Conservation (phyloP, 2,888 invertebrate species). For the Lissocephala sabroskyi region DNA sequence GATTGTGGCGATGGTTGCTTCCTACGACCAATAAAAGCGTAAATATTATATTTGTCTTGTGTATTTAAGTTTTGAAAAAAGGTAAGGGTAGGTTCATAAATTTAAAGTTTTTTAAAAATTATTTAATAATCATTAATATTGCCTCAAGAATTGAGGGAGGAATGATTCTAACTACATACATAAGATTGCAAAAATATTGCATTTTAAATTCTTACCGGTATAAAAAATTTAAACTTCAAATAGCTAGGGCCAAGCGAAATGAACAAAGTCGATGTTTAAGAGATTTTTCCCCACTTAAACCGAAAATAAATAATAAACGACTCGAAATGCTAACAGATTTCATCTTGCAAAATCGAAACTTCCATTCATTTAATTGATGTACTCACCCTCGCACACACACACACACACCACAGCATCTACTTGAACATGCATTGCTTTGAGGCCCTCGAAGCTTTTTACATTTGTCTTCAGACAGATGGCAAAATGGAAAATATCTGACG, state of each 20-base stretch:
- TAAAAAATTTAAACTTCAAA: too few relatives aligned
- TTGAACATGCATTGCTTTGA: background rate
- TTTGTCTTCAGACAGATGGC: background rate
- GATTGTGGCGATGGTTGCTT: too few relatives aligned
- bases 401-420: conserved; percentile 1
- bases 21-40: too few relatives aligned
- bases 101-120: background rate
- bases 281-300: too few relatives aligned
- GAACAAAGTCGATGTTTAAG: too few relatives aligned
- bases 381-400: conserved; percentile 36
- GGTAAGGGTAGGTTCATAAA: background rate
- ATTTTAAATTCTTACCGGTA: too few relatives aligned
- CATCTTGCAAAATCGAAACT: too few relatives aligned
- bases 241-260: too few relatives aligned
- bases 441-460: background rate
- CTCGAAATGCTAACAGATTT: too few relatives aligned
- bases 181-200: background rate
- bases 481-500: conserved; percentile 52
- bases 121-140: too few relatives aligned
- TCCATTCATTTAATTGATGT: conserved; percentile 60
- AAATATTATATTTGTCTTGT: background rate
- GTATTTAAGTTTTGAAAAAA: background rate
- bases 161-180: background rate
- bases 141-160: too few relatives aligned
- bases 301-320: too few relatives aligned